These are phyloP conservation scores for Clupea harengus DNA, from an alignment of 2,113 vertebrate genomes.

Conservation along the genomic window DNA sequence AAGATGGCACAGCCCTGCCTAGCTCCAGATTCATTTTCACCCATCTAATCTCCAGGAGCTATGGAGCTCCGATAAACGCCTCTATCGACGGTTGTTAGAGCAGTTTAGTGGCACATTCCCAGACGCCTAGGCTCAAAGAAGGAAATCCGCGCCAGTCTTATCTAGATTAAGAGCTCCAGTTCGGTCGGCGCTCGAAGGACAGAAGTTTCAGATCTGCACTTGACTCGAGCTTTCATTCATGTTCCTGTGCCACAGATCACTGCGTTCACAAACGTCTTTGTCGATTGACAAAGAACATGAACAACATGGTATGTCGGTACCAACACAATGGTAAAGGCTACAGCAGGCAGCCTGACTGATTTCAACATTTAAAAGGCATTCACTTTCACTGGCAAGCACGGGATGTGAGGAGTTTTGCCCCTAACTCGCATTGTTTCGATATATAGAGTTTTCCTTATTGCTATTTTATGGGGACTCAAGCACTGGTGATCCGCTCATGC, in stretches of 20 bases:
- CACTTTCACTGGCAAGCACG: no score
- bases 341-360: no score
- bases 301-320: no score
- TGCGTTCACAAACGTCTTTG: not conserved
- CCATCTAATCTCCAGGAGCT: not conserved
- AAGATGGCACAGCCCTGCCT: not conserved
- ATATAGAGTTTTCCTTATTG: no score
- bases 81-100: not conserved
- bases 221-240: not conserved
- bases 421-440: no score
- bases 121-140: not conserved
- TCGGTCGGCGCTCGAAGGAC: not conserved
- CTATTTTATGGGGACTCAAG: no score
- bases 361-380: no score
- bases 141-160: not conserved
- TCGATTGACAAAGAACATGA: not conserved
- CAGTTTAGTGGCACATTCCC: constrained; percentile 1
- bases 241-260: not conserved
- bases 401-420: no score
- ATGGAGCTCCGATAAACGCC: not conserved
- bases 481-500: no score
- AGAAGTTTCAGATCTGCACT: not conserved
- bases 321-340: no score
- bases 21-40: not conserved
- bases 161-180: not conserved